Percentiles rank a stretch among this genome's conserved stretches.
phyloP scores from a whole-genome alignment of 2,888 invertebrate genomes.

The Lydus trimaculatus region DNA sequence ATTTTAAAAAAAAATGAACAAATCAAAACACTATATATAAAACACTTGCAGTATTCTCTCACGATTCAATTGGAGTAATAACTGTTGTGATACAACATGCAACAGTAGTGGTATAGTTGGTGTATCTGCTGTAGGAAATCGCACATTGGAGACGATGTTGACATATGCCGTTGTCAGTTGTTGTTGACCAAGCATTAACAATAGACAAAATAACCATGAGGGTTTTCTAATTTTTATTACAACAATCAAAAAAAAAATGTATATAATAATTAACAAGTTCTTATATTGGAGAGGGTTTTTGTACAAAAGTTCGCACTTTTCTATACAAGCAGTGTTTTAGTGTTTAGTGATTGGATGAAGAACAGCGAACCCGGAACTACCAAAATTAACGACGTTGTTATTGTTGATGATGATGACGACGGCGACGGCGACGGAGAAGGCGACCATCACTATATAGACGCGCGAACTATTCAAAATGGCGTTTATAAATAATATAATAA shows the following conservation, averaged over 20 bases:
- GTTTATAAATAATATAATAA: not conserved
- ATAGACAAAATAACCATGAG: not conserved
- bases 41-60: slow-evolving; percentile 27
- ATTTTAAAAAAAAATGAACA: not conserved
- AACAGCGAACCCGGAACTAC: slow-evolving; percentile 33
- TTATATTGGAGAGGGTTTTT: not conserved
- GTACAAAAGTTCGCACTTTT: not conserved
- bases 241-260: not conserved
- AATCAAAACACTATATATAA: slow-evolving; percentile 21
- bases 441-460: not conserved
- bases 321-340: not conserved
- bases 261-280: not conserved
- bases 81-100: slow-evolving; percentile 5
- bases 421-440: not conserved
- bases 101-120: slow-evolving; percentile 7
- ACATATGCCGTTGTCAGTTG: slow-evolving; percentile 19
- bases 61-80: slow-evolving; percentile 17
- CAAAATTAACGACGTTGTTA: slow-evolving; percentile 12
- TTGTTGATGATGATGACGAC: not conserved
- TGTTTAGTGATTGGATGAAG: slow-evolving; percentile 17
- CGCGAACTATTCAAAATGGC: slow-evolving; percentile 17
- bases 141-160: slow-evolving; percentile 24
- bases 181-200: not conserved
- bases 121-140: slow-evolving; percentile 19
- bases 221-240: not conserved